These are phyloP conservation scores for Caenorhabditis remanei DNA, from an alignment of 1,140 invertebrate genomes.

Conservation along the genomic window DNA sequence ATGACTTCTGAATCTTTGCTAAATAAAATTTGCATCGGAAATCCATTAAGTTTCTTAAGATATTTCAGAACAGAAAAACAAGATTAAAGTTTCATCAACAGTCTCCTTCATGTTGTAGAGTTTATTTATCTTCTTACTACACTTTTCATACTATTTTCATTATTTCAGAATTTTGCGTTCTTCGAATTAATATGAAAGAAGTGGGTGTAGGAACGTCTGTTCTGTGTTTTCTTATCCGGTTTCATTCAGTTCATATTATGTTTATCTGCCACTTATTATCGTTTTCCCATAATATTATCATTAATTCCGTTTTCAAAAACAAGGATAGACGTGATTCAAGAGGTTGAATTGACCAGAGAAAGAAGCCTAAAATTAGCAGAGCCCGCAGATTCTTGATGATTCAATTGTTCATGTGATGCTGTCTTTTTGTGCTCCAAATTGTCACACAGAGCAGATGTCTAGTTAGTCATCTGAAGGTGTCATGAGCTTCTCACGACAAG, in stretches of 20 bases:
- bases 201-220: background rate
- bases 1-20: too few species aligned
- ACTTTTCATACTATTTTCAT: too few species aligned
- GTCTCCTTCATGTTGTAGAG: too few species aligned
- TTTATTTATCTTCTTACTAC: too few species aligned
- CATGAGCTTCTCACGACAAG: conserved; percentile 2
- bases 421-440: background rate
- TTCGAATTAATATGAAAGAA: too few species aligned
- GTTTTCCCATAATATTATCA: too few species aligned
- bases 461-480: conserved; percentile 37
- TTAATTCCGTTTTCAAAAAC: background rate
- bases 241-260: background rate
- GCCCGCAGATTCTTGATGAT: conserved; percentile 36
- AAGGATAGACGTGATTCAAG: background rate
- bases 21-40: too few species aligned
- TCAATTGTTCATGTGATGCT: conserved; percentile 39
- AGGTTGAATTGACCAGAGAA: background rate
- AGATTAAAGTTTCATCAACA: too few species aligned
- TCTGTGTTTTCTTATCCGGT: background rate
- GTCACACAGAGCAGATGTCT: conserved; percentile 12
- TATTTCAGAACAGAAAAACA: too few species aligned
- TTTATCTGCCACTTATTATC: conserved; percentile 21
- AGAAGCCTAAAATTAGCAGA: conserved; percentile 33
- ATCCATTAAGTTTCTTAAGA: too few species aligned
- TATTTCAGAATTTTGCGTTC: too few species aligned